Percentiles rank a stretch among this genome's conserved stretches.
These are phyloP conservation scores for Poeciliopsis retropinna DNA, from an alignment of 2,113 vertebrate species.

Conservation along the genomic window DNA sequence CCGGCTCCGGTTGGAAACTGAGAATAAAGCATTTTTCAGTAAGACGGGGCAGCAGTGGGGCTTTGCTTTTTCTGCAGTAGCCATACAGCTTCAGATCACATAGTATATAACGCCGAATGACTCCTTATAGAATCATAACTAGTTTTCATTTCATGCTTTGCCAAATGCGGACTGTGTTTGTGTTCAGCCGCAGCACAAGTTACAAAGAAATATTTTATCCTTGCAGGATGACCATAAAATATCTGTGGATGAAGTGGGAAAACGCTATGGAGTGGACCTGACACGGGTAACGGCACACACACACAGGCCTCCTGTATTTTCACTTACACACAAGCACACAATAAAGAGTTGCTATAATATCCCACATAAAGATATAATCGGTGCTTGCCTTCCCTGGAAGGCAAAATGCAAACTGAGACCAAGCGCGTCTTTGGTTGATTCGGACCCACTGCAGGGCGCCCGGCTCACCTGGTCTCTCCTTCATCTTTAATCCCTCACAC, in stretches of 20 bases:
- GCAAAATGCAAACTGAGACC: conserved; percentile 37
- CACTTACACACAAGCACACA: conserved; percentile 15
- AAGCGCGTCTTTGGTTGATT: conserved; percentile 34
- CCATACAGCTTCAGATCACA: neutral
- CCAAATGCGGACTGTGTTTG: neutral
- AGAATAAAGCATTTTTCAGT: conserved; percentile 19
- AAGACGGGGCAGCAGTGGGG: neutral
- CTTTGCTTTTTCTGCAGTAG: neutral
- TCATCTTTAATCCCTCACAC: conserved; percentile 57
- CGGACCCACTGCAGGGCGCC: conserved; percentile 15
- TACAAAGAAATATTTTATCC: conserved; percentile 22
- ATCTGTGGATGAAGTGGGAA: conserved; percentile 85
- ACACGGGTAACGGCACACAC: conserved; percentile 76
- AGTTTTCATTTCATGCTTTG: neutral
- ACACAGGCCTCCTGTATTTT: neutral
- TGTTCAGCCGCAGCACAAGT: neutral
- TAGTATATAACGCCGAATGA: neutral
- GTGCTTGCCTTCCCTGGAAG: neutral
- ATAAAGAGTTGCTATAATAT: conserved; percentile 32
- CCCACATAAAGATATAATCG: conserved; percentile 37
- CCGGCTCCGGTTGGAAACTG: conserved; percentile 5
- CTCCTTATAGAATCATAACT: neutral
- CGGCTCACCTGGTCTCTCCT: conserved; percentile 32
- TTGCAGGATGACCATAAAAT: conserved; percentile 91
- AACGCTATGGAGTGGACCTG: conserved; percentile 88